Percentiles rank a stretch among this genome's conserved stretches.
phyloP scores from a whole-genome alignment of 2,113 vertebrate genomes.

The Lasiurus borealis region DNA sequence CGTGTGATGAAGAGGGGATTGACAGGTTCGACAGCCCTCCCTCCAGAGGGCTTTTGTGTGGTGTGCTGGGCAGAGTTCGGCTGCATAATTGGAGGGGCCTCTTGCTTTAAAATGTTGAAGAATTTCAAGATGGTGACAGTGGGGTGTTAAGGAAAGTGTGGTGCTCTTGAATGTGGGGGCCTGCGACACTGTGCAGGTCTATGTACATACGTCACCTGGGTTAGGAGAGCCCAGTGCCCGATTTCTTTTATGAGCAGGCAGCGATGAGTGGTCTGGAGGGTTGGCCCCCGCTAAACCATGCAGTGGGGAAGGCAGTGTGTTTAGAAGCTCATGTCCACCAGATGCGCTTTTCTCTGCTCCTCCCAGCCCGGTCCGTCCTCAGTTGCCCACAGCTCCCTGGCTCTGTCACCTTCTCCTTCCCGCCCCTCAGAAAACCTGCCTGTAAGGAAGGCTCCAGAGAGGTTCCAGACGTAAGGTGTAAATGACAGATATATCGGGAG shows the following conservation, averaged over 20 bases:
- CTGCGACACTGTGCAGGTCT: fast-evolving
- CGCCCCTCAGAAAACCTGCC: background rate
- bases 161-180: background rate
- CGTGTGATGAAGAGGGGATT: slow-evolving; percentile 91
- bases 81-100: background rate
- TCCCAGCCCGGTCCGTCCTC: background rate
- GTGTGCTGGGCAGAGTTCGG: background rate
- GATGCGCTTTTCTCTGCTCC: background rate
- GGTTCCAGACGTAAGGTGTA: background rate
- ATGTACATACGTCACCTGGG: background rate
- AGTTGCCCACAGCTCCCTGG: background rate
- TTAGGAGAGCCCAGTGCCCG: background rate
- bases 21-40: slow-evolving; percentile 86
- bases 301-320: too few species aligned
- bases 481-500: too few species aligned
- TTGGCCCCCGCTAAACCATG: background rate
- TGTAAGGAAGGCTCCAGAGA: background rate
- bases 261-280: background rate
- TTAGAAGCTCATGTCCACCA: background rate
- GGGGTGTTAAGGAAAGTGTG: background rate
- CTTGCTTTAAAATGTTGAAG: background rate
- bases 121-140: background rate
- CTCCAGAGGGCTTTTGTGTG: background rate
- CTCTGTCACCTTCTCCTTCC: background rate
- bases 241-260: background rate